A percentile compares a stretch with the other conserved stretches of the same genome.
These are phyloP conservation scores for Anthopleura sola DNA, from an alignment of 64 coral and sea anemone species.

Conservation along the genomic window DNA sequence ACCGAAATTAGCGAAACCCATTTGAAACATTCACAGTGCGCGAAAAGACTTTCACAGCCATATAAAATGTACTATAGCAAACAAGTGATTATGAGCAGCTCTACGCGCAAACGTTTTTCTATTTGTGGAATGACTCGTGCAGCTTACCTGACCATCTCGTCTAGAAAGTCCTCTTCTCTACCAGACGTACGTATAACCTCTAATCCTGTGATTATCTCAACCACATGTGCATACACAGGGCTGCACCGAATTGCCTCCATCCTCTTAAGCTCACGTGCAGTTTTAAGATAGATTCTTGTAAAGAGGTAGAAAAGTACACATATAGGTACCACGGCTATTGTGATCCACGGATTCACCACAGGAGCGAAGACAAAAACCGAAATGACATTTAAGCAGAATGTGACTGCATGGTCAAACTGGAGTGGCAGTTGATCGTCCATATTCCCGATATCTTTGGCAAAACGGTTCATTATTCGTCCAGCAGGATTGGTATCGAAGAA, in stretches of 20 bases:
- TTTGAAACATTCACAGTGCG: too few species aligned
- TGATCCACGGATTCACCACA: conserved; percentile 46
- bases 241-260: conserved; percentile 41
- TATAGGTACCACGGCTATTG: conserved; percentile 28
- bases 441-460: conserved; percentile 52
- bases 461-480: conserved; percentile 66
- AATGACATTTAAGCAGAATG: neutral
- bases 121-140: too few species aligned
- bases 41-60: too few species aligned
- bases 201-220: conserved; percentile 41
- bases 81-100: too few species aligned
- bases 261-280: conserved; percentile 44
- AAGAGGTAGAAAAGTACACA: conserved; percentile 19
- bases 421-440: conserved; percentile 38
- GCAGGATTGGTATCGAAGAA: conserved; percentile 58
- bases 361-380: conserved; percentile 25
- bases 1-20: too few species aligned
- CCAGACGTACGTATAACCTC: conserved; percentile 45
- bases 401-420: neutral
- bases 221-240: conserved; percentile 56
- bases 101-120: neutral
- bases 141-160: conserved; percentile 38
- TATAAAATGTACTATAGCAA: too few species aligned
- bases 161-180: conserved; percentile 40
- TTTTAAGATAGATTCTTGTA: conserved; percentile 34